Base-by-base conservation (phyloP, 30 jellyfish, hydroid and myxozoan genomes). In the Pseudorhiza aurosa region DNA sequence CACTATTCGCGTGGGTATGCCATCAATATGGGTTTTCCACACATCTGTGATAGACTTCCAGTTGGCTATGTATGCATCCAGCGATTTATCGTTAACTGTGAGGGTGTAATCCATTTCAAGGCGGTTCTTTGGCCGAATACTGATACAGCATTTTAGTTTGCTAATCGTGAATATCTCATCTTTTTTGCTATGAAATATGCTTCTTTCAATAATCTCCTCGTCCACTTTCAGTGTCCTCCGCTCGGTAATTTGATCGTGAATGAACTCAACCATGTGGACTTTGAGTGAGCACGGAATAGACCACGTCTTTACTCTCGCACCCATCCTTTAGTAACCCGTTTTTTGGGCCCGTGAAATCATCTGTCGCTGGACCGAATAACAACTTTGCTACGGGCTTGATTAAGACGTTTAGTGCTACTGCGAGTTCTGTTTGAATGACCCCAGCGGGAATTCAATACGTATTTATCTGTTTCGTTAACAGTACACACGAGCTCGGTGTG, bases 211-310 rank as follows among this genome's bases (percentile, higher is more conserved):
- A 17, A 15, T n/a, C 7, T 24, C 31, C 7, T 44, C 56, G 58
- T 65, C 79, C 33, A 65, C 39, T 12, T 40, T 24, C 14, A 65
- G 25, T 37, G 37, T 22, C n/a, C 79, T 39, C 37, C 58, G 27
- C 60, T 65, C 79, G 25, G 79, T 24, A 22, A 65, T 11, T 10
- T 58, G 79, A 24, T 65, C 79, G 58, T 65, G 37, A 2, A 18
- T 49, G 29, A 65, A 65, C 37, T 42, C 21, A 9, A 65, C 33
- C 4, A 28, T 8, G n/a, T 65, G 79, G 15, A 65, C 79, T 2
- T 58, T 49, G 21, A 31, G 60, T 6, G 42, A 24, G 79, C 37
- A 65, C 33, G 79, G 79, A 11, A 65, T 44, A 32, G 27, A 18
- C 79, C 79, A 65, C 15, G 11, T 44, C 4, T 40, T 65, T 10